These are phyloP conservation scores for Scaptomyza tumidula DNA, from an alignment of 2,888 invertebrate genomes.

Conservation along the genomic window DNA sequence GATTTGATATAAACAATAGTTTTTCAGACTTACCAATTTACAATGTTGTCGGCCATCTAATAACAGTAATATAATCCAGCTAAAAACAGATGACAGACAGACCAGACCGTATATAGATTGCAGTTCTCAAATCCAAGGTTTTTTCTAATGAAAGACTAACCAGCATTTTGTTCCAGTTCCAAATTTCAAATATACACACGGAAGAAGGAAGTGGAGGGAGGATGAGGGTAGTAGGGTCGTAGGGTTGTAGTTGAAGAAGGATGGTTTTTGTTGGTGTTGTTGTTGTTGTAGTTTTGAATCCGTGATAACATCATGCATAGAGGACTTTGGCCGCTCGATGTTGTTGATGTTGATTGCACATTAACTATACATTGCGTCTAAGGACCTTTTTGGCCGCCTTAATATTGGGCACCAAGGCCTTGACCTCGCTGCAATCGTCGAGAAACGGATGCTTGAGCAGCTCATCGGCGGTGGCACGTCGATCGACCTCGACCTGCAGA, in stretches of 20 bases:
- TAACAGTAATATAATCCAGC: slow-evolving; percentile 10
- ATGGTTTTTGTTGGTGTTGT: background rate
- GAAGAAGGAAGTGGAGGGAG: background rate
- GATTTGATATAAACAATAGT: no score
- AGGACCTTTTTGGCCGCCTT: slow-evolving; percentile 95
- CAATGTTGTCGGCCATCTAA: slow-evolving; percentile 42
- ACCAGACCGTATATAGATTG: slow-evolving; percentile 1
- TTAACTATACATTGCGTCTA: slow-evolving; percentile 81
- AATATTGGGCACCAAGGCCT: slow-evolving; percentile 94
- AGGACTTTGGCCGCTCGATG: slow-evolving; percentile 72
- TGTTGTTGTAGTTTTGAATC: background rate
- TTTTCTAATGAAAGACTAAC: no score
- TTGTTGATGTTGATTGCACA: slow-evolving; percentile 74
- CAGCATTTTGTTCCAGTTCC: slow-evolving; percentile 17
- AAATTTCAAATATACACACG: slow-evolving; percentile 11
- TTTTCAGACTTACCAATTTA: slow-evolving; percentile 48
- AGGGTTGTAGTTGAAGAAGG: background rate
- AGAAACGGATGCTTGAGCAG: slow-evolving; percentile 95
- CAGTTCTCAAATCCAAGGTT: slow-evolving; percentile 17
- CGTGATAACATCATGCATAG: slow-evolving; percentile 66
- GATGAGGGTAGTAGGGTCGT: background rate
- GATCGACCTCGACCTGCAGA: slow-evolving; percentile 94
- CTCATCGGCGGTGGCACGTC: slow-evolving; percentile 94
- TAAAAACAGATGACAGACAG: slow-evolving; percentile 16
- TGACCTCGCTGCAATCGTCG: slow-evolving; percentile 92